phyloP scores from a whole-genome alignment of 2,113 vertebrate species.

The Lutjanus erythropterus region DNA sequence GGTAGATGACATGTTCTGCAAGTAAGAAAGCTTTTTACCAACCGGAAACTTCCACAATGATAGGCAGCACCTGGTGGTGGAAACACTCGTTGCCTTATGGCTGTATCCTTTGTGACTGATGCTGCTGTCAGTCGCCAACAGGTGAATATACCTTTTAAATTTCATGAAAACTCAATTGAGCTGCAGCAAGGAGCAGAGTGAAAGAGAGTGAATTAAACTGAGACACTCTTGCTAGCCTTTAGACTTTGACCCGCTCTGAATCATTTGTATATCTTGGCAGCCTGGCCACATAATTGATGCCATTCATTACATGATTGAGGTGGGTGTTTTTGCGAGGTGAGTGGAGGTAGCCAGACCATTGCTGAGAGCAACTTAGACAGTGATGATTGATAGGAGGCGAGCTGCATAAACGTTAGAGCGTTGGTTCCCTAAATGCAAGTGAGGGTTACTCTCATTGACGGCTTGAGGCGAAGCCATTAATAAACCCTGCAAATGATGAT shows the following conservation, averaged over 20 bases:
- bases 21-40: constrained; percentile 37
- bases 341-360: constrained; percentile 61
- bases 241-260: constrained; percentile 65
- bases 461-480: constrained; percentile 75
- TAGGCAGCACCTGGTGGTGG: constrained; percentile 43
- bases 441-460: constrained; percentile 64
- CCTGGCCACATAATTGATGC: constrained; percentile 68
- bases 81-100: constrained; percentile 42
- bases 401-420: constrained; percentile 58
- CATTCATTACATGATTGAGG: constrained; percentile 77
- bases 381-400: constrained; percentile 73
- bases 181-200: constrained; percentile 18
- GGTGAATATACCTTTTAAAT: constrained; percentile 63
- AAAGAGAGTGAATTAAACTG: constrained; percentile 57
- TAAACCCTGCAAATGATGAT: constrained; percentile 80
- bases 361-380: constrained; percentile 66
- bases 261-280: constrained; percentile 74
- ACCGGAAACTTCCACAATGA: constrained; percentile 42
- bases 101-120: constrained; percentile 65
- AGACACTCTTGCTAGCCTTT: constrained; percentile 56
- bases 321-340: constrained; percentile 63
- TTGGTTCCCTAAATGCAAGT: constrained; percentile 76
- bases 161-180: constrained; percentile 65
- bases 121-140: constrained; percentile 59
- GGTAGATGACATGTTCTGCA: constrained; percentile 44